Conservation (phyloP, 2,113 vertebrate species). For the Piaya cayana region DNA sequence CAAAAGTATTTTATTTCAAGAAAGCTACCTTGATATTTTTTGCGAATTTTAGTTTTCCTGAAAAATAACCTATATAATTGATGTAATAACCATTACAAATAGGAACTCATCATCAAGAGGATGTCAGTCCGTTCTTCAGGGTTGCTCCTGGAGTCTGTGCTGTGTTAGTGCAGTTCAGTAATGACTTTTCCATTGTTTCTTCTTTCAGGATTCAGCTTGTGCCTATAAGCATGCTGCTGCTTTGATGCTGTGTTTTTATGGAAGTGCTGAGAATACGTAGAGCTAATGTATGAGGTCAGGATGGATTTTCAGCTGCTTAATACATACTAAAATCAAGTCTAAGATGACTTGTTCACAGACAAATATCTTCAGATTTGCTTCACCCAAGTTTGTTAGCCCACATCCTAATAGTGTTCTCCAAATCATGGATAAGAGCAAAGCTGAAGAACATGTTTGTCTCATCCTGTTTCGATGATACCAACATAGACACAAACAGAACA, state of each 20-base stretch:
- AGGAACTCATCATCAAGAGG: neutral
- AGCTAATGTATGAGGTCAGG: neutral
- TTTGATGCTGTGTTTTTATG: neutral
- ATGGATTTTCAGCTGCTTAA: neutral
- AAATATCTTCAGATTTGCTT: neutral
- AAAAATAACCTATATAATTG: neutral
- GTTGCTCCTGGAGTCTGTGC: neutral
- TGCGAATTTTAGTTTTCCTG: neutral
- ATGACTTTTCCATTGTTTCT: neutral
- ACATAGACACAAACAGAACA: slow-evolving; percentile 6
- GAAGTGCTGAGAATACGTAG: neutral
- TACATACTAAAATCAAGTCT: neutral
- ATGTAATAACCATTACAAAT: neutral
- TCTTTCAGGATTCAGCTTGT: neutral
- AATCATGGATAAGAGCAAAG: neutral
- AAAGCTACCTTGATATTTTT: neutral
- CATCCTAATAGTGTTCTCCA: neutral
- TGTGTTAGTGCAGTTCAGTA: neutral
- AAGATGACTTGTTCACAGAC: neutral
- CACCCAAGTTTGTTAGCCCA: neutral
- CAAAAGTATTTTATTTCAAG: neutral
- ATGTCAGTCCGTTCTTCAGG: neutral
- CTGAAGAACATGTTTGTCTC: slow-evolving; percentile 34
- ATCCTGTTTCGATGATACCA: slow-evolving; percentile 28
- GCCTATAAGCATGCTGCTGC: neutral